These are phyloP conservation scores for Lottia gigantea DNA, from an alignment of 2,888 invertebrate species.

Conservation along the genomic window DNA sequence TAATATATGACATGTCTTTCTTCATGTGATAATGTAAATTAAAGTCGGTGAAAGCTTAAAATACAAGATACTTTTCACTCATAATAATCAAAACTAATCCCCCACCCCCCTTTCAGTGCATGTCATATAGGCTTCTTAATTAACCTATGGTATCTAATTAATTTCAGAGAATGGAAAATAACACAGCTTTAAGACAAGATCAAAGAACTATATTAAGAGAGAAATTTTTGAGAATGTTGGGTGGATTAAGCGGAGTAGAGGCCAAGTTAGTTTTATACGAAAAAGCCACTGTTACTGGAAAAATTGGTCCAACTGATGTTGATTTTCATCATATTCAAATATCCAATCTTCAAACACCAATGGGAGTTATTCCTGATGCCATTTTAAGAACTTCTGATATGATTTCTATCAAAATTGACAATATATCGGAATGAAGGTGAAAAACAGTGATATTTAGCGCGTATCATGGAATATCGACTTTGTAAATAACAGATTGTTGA, in stretches of 20 bases:
- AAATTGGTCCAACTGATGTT: constrained; percentile 47
- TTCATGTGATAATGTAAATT: too few relatives aligned
- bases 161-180: background rate
- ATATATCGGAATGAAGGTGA: background rate
- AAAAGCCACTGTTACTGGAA: constrained; percentile 51
- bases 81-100: too few relatives aligned
- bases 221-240: constrained; percentile 57
- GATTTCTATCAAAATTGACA: constrained; percentile 31
- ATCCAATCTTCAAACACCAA: constrained; percentile 54
- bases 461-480: too few relatives aligned
- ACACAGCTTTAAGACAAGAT: constrained; percentile 39
- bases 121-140: background rate
- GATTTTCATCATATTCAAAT: constrained; percentile 53
- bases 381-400: constrained; percentile 55
- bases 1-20: too few relatives aligned
- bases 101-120: too few relatives aligned
- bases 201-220: constrained; percentile 58
- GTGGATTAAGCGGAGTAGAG: constrained; percentile 42
- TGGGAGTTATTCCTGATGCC: constrained; percentile 59
- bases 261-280: constrained; percentile 52
- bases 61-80: too few relatives aligned
- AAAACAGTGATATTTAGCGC: too few relatives aligned
- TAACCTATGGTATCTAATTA: background rate
- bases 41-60: too few relatives aligned
- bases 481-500: too few relatives aligned